These are phyloP conservation scores for Urocynchramus pylzowi DNA, from an alignment of 2,113 vertebrate species.

Conservation along the genomic window DNA sequence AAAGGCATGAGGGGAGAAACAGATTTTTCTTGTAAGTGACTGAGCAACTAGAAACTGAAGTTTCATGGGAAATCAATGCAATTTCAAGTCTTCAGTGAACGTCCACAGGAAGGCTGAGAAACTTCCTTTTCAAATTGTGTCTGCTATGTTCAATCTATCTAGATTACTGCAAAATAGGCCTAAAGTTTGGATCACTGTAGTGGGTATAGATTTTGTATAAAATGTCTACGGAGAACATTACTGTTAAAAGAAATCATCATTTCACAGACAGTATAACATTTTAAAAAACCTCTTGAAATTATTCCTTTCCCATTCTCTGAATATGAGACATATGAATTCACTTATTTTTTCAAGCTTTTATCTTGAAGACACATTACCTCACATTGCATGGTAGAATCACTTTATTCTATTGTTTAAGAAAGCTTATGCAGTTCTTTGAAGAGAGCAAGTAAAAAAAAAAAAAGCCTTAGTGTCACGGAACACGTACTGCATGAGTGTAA, in stretches of 20 bases:
- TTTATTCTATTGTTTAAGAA: not conserved
- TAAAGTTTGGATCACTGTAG: not conserved
- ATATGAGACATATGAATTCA: not conserved
- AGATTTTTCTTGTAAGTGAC: not conserved
- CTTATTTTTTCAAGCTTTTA: not conserved
- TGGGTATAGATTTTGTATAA: not conserved
- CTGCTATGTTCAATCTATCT: not conserved
- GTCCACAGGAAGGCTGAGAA: not conserved
- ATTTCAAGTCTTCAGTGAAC: not conserved
- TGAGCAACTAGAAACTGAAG: not conserved
- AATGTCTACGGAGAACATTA: not conserved
- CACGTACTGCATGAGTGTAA: not conserved
- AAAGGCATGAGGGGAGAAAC: not conserved
- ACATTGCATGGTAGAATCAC: not conserved
- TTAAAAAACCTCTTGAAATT: not conserved
- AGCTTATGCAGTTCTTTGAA: not conserved
- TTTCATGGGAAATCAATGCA: not conserved
- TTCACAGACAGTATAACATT: not conserved
- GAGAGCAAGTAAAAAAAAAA: not conserved
- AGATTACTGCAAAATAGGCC: constrained; percentile 1
- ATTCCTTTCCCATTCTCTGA: not conserved
- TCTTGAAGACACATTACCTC: not conserved
- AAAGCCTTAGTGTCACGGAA: not conserved
- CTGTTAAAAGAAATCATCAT: not conserved
- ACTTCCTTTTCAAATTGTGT: constrained; percentile 14